A percentile compares a stretch with the other conserved stretches of the same genome.
These are phyloP conservation scores for Shargacucullia verbasci DNA, from an alignment of 2,888 invertebrate species.

Conservation along the genomic window DNA sequence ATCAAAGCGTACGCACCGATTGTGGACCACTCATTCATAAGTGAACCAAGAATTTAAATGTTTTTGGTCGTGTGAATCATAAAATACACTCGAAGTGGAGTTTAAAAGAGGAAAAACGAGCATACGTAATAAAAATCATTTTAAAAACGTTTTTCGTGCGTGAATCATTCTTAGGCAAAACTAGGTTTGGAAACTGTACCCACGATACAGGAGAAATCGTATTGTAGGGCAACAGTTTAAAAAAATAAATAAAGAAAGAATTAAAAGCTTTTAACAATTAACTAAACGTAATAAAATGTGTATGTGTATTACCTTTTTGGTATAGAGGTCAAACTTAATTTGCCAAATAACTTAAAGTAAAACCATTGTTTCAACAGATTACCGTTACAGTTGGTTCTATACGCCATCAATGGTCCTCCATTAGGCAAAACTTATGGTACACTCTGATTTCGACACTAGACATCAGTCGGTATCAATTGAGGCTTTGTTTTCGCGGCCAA, in stretches of 20 bases:
- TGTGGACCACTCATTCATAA: slow-evolving; percentile 57
- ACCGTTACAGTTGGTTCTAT: slow-evolving; percentile 49
- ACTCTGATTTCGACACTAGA: slow-evolving; percentile 80
- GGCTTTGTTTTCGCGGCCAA: slow-evolving; percentile 84
- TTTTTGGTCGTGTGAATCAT: neutral
- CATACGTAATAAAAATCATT: too few species aligned
- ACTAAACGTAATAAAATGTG: too few species aligned
- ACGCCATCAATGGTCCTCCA: slow-evolving; percentile 59
- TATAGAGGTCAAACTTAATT: too few species aligned
- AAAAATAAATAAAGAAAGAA: too few species aligned
- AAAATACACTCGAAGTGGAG: neutral
- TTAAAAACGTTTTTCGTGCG: too few species aligned
- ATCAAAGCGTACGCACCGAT: slow-evolving; percentile 63
- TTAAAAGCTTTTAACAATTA: too few species aligned
- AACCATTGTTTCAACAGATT: slow-evolving; percentile 2
- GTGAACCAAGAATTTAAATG: slow-evolving; percentile 45
- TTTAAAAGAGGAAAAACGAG: neutral
- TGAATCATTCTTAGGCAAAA: too few species aligned
- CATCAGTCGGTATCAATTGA: slow-evolving; percentile 79
- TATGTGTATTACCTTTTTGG: too few species aligned
- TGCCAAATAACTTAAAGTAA: neutral
- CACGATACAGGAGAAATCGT: too few species aligned
- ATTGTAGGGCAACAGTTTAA: too few species aligned
- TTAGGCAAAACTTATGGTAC: slow-evolving; percentile 66
- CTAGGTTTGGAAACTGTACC: too few species aligned